A percentile compares a stretch with the other conserved stretches of the same genome.
These are phyloP conservation scores for Amphimedon queenslandica DNA, from an alignment of 37 sponge, comb jelly and placozoan genomes.

Conservation along the genomic window DNA sequence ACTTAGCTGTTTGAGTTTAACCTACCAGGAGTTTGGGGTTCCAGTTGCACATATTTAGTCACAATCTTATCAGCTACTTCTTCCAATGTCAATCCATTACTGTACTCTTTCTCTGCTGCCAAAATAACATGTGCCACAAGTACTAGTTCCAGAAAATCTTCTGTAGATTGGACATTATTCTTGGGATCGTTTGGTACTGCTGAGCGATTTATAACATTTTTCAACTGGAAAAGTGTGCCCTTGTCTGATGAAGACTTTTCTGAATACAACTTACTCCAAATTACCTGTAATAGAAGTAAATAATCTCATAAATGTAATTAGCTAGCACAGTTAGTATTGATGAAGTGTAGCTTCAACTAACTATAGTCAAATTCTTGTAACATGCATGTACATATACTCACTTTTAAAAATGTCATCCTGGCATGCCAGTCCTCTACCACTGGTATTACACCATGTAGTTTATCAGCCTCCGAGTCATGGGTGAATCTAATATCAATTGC, in stretches of 20 bases:
- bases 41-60: too few relatives aligned
- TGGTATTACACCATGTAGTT: neutral
- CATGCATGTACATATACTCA: too few relatives aligned
- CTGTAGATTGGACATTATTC: slow-evolving; percentile 3
- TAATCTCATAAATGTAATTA: too few relatives aligned
- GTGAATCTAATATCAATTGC: neutral
- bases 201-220: slow-evolving; percentile 1
- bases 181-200: neutral
- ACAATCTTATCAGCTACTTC: neutral
- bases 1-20: too few relatives aligned
- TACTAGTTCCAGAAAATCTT: neutral
- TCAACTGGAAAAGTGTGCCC: slow-evolving; percentile 4
- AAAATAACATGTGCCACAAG: neutral
- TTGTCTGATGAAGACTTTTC: neutral
- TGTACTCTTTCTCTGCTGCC: too few relatives aligned
- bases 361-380: too few relatives aligned
- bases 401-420: neutral
- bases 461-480: neutral
- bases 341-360: too few relatives aligned
- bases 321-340: too few relatives aligned
- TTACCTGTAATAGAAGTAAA: too few relatives aligned
- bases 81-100: too few relatives aligned
- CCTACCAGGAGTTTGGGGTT: too few relatives aligned
- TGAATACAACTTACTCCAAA: neutral
- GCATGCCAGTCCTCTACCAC: slow-evolving; percentile 4